Evolutionary conservation across 92 coral and sea anemone species (phyloP), one percentile per base, ranked within the genome.

Genomic region (Porites evermanni): DNA sequence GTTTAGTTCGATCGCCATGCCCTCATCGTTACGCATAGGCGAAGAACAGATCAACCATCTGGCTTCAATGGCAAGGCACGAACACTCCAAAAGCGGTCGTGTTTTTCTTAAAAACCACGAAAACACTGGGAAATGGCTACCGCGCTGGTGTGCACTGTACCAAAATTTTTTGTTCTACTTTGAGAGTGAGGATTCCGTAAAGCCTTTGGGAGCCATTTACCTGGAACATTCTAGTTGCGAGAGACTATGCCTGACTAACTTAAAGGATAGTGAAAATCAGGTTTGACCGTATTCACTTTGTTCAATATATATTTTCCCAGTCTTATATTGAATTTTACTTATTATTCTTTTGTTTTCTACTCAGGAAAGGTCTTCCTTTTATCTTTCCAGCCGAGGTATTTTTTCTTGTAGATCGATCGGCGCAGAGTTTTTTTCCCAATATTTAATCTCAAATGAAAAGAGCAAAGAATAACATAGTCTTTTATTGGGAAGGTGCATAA

Each of bases 211-310:
- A 67, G 87, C 89, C 24, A 74, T 97, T 38, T 90, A 89, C 61
- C 87, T 97, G 89, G 99, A 97, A 88, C 99, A 97, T 80, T 91
- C 98, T 21, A 88, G 91, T 10, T 89, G 96, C 54, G 99, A 97
- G 68, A 86, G 95, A 47, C 71, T 94, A n/a, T 95, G 98, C 63
- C 20, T 97, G 53, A 94, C 93, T 16, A 97, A 95, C 80, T 85
- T 95, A 13, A 95, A 94, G 84, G 99, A 95, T 74, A 58, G 80
- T 50, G 97, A 92, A 82, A 91, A 94, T 65, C 94, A 97, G 97
- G 99, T 97, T 12, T 9, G 72, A 21, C 70, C 47, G 47, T 38
- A 38, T 56, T 77, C 64, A 65, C 23, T 59, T 32, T 59, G 26
- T 56, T 14, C 64, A 60, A 13, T 58, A 16, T 51, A 29, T 8